Evolutionary conservation across 1,140 invertebrate species (phyloP).

Genomic region (Chrysopa pallens): DNA sequence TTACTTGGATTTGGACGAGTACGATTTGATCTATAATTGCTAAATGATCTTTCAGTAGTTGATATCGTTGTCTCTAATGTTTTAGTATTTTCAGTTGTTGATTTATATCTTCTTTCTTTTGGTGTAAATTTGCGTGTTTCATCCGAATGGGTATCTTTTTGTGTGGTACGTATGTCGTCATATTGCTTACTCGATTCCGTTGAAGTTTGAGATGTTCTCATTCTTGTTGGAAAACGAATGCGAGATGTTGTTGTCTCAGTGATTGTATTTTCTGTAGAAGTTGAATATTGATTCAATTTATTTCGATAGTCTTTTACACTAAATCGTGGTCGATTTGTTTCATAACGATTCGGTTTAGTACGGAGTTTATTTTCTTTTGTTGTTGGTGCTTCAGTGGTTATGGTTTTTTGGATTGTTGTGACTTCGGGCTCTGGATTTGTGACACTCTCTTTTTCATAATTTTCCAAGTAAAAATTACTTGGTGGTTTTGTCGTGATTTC

Average conservation of each 20-base stretch:
- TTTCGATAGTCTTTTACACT: slow-evolving; percentile 39
- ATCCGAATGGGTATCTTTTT: too few species aligned
- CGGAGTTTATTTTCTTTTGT: not conserved
- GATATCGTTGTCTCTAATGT: slow-evolving; percentile 5
- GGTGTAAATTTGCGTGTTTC: slow-evolving; percentile 12
- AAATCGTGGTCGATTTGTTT: slow-evolving; percentile 29
- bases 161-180: too few species aligned
- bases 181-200: not conserved
- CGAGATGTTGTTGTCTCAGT: slow-evolving; percentile 18
- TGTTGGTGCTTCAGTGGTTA: not conserved
- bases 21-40: not conserved
- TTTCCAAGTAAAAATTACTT: too few species aligned
- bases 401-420: not conserved
- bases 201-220: not conserved
- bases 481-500: not conserved
- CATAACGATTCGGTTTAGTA: slow-evolving; percentile 13
- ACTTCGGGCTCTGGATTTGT: too few species aligned
- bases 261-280: slow-evolving; percentile 23
- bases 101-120: slow-evolving; percentile 14
- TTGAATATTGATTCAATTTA: slow-evolving; percentile 23
- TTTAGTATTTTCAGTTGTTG: slow-evolving; percentile 5
- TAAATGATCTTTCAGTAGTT: not conserved
- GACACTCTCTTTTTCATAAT: too few species aligned
- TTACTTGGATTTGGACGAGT: not conserved
- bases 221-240: slow-evolving; percentile 23